These are phyloP conservation scores for Epinephelus moara DNA, from an alignment of 2,113 vertebrate genomes.

Conservation along the genomic window DNA sequence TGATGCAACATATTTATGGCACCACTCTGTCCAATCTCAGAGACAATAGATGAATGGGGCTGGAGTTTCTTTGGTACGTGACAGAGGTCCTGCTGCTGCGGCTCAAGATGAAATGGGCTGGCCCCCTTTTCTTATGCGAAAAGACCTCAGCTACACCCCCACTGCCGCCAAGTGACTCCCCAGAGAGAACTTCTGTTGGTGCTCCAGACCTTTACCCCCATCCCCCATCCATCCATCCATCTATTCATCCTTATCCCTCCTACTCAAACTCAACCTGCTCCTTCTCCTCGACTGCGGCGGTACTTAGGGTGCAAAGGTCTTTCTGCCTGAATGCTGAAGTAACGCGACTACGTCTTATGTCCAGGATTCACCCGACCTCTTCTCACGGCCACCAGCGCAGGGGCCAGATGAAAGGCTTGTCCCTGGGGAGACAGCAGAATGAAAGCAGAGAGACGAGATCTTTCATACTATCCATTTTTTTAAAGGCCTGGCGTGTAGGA, in stretches of 20 bases:
- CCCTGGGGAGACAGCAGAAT: conserved; percentile 45
- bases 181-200: conserved; percentile 85
- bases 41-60: conserved; percentile 81
- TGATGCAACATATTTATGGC: conserved; percentile 77
- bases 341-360: conserved; percentile 51
- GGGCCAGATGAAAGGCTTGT: conserved; percentile 65
- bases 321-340: conserved; percentile 59
- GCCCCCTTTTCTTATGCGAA: conserved; percentile 84
- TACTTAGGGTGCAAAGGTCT: conserved; percentile 73
- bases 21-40: conserved; percentile 68
- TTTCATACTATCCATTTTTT: conserved; percentile 34
- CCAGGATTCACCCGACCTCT: conserved; percentile 47
- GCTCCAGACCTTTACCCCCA: conserved; percentile 73
- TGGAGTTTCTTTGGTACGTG: conserved; percentile 77
- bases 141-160: conserved; percentile 70
- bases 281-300: conserved; percentile 53
- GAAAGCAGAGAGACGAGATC: conserved; percentile 44
- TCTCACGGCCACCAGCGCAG: conserved; percentile 55
- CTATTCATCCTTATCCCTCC: conserved; percentile 75
- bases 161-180: conserved; percentile 78
- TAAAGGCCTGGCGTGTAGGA: too few relatives aligned
- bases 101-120: conserved; percentile 81
- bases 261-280: conserved; percentile 74
- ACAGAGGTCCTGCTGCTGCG: conserved; percentile 80
- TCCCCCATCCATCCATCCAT: conserved; percentile 62